These are phyloP conservation scores for Cremastinae sp. DNA, from an alignment of 2,888 invertebrate species.

Conservation along the genomic window DNA sequence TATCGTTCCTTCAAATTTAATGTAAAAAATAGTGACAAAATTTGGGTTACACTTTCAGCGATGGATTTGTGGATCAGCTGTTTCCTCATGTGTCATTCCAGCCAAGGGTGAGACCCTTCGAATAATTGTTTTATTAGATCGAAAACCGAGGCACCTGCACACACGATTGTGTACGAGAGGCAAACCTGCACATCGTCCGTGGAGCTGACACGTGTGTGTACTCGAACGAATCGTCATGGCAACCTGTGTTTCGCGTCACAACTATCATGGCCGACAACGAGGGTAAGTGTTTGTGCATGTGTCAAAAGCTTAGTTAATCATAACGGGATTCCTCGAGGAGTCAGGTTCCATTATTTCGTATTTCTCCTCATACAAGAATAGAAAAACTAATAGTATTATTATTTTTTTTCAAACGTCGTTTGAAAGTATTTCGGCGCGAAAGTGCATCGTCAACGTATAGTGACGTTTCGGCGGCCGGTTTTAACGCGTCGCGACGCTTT, in stretches of 20 bases:
- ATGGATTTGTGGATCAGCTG: too few relatives aligned
- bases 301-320: conserved; percentile 62
- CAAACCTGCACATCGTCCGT: background rate
- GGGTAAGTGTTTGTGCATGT: conserved; percentile 74
- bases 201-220: conserved; percentile 17
- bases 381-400: too few relatives aligned
- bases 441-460: too few relatives aligned
- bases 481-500: conserved; percentile 56
- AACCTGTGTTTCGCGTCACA: conserved; percentile 70
- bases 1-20: too few relatives aligned
- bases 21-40: too few relatives aligned
- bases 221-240: conserved; percentile 68
- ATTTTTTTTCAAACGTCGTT: too few relatives aligned
- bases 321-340: conserved; percentile 28
- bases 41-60: too few relatives aligned
- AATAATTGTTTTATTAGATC: conserved; percentile 58
- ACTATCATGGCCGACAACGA: conserved; percentile 77
- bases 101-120: too few relatives aligned
- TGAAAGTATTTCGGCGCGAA: too few relatives aligned
- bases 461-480: conserved; percentile 20
- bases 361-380: too few relatives aligned
- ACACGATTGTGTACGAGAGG: conserved; percentile 10
- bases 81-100: too few relatives aligned
- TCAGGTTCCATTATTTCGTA: too few relatives aligned
- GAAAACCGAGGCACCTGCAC: conserved; percentile 36